phyloP scores from a whole-genome alignment of 2,888 invertebrate genomes.

The Cheilosia pagana region DNA sequence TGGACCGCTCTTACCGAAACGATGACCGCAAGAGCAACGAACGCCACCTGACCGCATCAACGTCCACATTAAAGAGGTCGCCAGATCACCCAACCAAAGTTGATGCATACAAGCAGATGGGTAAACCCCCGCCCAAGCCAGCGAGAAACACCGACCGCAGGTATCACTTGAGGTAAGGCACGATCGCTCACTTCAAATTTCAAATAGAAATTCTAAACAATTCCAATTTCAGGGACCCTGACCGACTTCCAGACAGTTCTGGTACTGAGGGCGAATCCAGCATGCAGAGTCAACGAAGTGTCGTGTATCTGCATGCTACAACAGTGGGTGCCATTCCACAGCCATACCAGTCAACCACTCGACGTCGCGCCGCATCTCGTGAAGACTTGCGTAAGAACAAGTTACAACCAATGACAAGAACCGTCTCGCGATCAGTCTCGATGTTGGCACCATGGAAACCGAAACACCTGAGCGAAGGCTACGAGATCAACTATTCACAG shows the following conservation, averaged over 20 bases:
- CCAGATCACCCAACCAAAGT: slow-evolving; percentile 65
- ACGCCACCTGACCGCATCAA: slow-evolving; percentile 71
- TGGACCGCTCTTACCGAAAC: slow-evolving; percentile 78
- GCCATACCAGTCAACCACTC: slow-evolving; percentile 86
- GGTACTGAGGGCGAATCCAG: slow-evolving; percentile 91
- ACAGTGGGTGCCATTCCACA: slow-evolving; percentile 95
- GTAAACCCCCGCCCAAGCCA: slow-evolving; percentile 83
- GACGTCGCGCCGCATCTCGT: slow-evolving; percentile 88
- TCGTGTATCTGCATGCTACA: slow-evolving; percentile 93
- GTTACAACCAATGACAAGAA: slow-evolving; percentile 86
- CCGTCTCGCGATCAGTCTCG: slow-evolving; percentile 91
- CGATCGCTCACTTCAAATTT: no score
- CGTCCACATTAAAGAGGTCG: slow-evolving; percentile 73
- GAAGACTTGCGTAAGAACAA: slow-evolving; percentile 87
- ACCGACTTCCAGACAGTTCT: slow-evolving; percentile 83
- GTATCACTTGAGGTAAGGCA: slow-evolving; percentile 77
- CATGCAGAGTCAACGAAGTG: slow-evolving; percentile 92
- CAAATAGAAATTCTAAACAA: neutral
- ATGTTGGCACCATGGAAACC: slow-evolving; percentile 94
- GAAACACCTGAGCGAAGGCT: slow-evolving; percentile 88
- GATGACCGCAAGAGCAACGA: slow-evolving; percentile 79
- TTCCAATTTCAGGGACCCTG: slow-evolving; percentile 79
- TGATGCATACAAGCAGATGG: slow-evolving; percentile 75
- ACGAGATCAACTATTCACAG: slow-evolving; percentile 92
- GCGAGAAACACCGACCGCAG: slow-evolving; percentile 81